Evolutionary conservation across 2,888 invertebrate species (phyloP), one percentile per base, ranked within the genome.

Genomic region (Agrilus mali): DNA sequence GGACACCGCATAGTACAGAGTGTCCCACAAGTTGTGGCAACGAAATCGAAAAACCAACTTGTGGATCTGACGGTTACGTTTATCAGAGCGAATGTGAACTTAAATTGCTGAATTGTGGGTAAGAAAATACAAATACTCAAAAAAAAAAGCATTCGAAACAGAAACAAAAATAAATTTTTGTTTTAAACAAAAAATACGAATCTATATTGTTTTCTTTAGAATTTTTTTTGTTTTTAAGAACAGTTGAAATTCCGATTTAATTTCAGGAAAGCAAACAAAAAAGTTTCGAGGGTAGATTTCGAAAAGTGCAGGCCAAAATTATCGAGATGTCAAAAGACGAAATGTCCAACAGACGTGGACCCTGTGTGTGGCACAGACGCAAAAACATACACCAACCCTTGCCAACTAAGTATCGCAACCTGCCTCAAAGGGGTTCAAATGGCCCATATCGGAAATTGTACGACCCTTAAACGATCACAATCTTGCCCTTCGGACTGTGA

Each of bases 311-410:
- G 79, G 39, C 65, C 73, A 3, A 80, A 83, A 51, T 68, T 86
- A 63, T 77, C 74, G 51, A 84, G 86, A 56, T 90, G 90, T 61
- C 71, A 77, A 58, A 85, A 86, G 58, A 70, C 76, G 42, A 78
- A 82, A 50, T 83, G 84, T 54, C 71, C 74, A 38, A 77, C 77
- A 6, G 80, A 83, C 22, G 64, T 70, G 15, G 86, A 86, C 63
- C 86, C 85, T 2, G 81, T 90, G n/a, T 92, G 92, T 57, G 92
- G 90, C 2, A 88, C 88, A 7, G 90, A 92, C 57, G 88, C 89
- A 13, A 79, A 78, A 49, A 86, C 87, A 0, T 92, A 92, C 69
- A 74, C 75, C 48, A 88, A 86, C 61, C 80, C 84, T 55, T 92
- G 90, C 61, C 81, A 82, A 48, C 67, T 92, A 52, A 85, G 85